Base-by-base conservation (phyloP, 2,797 vertebrate genomes). In the Trichosurus vulpecula region DNA sequence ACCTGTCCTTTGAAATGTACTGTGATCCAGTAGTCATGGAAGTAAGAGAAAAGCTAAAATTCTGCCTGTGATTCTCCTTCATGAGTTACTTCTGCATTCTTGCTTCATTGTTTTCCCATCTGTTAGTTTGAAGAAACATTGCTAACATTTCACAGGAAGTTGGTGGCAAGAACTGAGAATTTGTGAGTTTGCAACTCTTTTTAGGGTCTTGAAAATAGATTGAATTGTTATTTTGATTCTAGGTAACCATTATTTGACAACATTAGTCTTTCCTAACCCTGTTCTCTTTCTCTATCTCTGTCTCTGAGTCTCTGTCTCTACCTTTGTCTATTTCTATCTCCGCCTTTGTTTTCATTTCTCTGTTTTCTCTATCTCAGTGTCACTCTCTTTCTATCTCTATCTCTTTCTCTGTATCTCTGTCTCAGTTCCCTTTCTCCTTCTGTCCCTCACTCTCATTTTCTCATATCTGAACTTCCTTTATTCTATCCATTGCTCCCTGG, bases 361-460 rank as follows among this genome's bases (percentile, higher is more conserved):
- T n/a, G 4, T 35, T 81, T 47, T 41, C 19, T 41, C 16, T 47
- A 10, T 47, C 66, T 87, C 87, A 61, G n/a, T 29, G 0, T 74
- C 10, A 92, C 27, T 9, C 52, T 55, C 19, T 95, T 53, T 41
- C 8, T 16, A 56, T 55, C 19, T 95, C 54, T 29, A 11, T 16
- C 58, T 10, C 25, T 14, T 2, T 92, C n/a, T n/a, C n/a, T n/a
- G n/a, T n/a, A n/a, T n/a, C n/a, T n/a, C n/a, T n/a, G n/a, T n/a
- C n/a, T n/a, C n/a, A n/a, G n/a, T 53, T 29, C 0, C 29, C 30
- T 81, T 55, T 30, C 5, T 8, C 41, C 30, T 54, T 41, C 90
- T 95, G 56, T 54, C 47, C 61, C 41, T 95, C 61, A 31, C 12
- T 92, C 94, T 92, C 93, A 61, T 12, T 94, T 95, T 35, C 14